phyloP scores from a whole-genome alignment of 2,797 vertebrate species.

The Danio albolineatus region DNA sequence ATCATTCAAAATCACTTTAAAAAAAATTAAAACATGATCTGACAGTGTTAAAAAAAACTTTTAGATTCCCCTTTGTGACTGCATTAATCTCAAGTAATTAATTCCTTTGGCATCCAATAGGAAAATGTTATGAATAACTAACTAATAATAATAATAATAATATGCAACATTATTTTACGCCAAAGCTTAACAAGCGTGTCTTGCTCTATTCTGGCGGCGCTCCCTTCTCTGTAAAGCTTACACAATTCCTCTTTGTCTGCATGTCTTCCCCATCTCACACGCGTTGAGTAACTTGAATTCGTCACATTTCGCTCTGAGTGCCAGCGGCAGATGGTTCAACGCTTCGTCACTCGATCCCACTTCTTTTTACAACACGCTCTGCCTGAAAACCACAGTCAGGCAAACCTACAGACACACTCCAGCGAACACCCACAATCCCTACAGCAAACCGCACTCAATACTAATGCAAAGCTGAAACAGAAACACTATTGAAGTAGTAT shows the following conservation, averaged over 20 bases:
- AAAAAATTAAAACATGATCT: too few species aligned
- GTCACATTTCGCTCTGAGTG: slow-evolving; percentile 71
- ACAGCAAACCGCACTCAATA: neutral
- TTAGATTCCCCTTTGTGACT: neutral
- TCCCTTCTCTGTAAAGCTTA: neutral
- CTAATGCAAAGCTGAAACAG: neutral
- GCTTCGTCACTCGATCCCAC: slow-evolving; percentile 73
- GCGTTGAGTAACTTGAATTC: slow-evolving; percentile 55
- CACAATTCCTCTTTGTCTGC: slow-evolving; percentile 45
- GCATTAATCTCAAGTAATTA: neutral
- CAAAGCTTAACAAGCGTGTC: neutral
- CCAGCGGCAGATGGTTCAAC: slow-evolving; percentile 78
- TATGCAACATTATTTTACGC: neutral
- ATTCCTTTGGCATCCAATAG: neutral
- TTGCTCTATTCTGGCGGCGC: neutral
- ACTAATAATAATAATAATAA: too few species aligned
- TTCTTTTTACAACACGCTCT: slow-evolving; percentile 42
- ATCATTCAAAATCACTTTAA: neutral
- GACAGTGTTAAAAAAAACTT: too few species aligned
- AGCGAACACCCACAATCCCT: slow-evolving; percentile 16
- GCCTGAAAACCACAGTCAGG: slow-evolving; percentile 33
- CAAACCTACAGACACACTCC: slow-evolving; percentile 21
- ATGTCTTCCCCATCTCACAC: slow-evolving; percentile 46
- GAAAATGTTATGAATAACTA: neutral
- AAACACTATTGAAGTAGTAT: too few species aligned